Conservation (phyloP, 2,797 vertebrate genomes). For the Danio kyathit region DNA sequence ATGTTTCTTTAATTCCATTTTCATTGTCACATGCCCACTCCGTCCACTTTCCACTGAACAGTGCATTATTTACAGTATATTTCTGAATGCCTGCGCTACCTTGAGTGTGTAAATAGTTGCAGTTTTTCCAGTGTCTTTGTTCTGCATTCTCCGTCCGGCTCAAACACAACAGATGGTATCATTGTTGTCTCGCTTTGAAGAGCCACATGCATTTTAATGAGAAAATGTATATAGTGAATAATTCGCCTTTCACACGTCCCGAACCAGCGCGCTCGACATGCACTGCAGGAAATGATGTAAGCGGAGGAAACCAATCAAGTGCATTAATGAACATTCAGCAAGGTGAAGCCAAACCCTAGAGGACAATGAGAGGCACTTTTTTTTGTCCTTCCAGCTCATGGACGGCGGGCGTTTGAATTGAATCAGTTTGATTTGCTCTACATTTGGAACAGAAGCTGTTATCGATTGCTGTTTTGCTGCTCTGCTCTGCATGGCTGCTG, state of each 20-base stretch:
- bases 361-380: conserved; percentile 50
- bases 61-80: conserved; percentile 55
- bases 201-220: conserved; percentile 81
- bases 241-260: conserved; percentile 33
- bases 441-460: conserved; percentile 68
- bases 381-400: conserved; percentile 58
- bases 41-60: conserved; percentile 24
- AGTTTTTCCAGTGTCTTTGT: conserved; percentile 47
- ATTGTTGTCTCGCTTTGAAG: conserved; percentile 80
- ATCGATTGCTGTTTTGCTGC: conserved; percentile 74
- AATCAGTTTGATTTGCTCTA: conserved; percentile 64
- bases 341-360: conserved; percentile 51
- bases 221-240: conserved; percentile 64
- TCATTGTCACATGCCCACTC: background rate
- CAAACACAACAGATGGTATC: conserved; percentile 79
- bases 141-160: conserved; percentile 58
- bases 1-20: too few species aligned
- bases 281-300: conserved; percentile 44
- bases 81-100: conserved; percentile 60
- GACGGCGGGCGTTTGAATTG: conserved; percentile 62
- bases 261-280: conserved; percentile 35
- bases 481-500: conserved; percentile 62
- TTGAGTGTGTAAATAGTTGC: conserved; percentile 68
- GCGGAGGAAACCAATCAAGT: conserved; percentile 43
- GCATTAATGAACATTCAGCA: conserved; percentile 57